A percentile compares a stretch with the other conserved stretches of the same genome.
phyloP scores from a whole-genome alignment of 2,113 vertebrate species.

The Orthochromis malagaraziensis region DNA sequence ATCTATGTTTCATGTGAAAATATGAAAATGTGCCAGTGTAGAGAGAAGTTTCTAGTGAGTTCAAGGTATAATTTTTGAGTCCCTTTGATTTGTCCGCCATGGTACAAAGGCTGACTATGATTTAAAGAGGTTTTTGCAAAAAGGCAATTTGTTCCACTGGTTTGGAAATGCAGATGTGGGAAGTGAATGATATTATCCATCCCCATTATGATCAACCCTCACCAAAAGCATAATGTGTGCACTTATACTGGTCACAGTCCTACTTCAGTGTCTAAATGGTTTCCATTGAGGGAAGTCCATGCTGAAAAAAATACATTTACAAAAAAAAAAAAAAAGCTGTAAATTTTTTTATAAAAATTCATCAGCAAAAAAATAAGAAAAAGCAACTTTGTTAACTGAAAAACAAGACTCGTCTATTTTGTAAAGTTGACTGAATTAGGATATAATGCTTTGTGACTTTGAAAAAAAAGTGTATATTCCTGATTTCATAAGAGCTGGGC shows the following conservation, averaged over 20 bases:
- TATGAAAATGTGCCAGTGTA: neutral
- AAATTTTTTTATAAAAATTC: neutral
- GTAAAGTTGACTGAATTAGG: neutral
- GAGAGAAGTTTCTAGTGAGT: neutral
- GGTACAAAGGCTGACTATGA: neutral
- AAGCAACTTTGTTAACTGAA: neutral
- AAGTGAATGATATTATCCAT: constrained; percentile 21
- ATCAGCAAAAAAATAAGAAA: neutral
- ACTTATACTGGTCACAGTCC: neutral
- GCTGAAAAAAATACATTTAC: neutral
- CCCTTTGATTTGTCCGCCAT: neutral
- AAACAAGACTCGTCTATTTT: neutral
- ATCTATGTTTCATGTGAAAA: neutral
- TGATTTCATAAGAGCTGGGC: neutral
- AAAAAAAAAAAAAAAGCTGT: neutral
- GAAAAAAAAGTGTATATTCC: neutral
- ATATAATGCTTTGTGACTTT: neutral
- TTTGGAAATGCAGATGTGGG: neutral
- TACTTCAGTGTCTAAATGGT: neutral
- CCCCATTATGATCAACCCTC: neutral
- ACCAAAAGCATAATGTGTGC: neutral
- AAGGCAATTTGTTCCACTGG: neutral
- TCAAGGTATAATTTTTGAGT: neutral
- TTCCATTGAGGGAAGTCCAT: neutral
- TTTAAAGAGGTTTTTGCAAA: neutral